Percentiles rank a stretch among this genome's conserved stretches.
Conservation (phyloP, 1,140 invertebrate species). For the Brachionus plicatilis region DNA sequence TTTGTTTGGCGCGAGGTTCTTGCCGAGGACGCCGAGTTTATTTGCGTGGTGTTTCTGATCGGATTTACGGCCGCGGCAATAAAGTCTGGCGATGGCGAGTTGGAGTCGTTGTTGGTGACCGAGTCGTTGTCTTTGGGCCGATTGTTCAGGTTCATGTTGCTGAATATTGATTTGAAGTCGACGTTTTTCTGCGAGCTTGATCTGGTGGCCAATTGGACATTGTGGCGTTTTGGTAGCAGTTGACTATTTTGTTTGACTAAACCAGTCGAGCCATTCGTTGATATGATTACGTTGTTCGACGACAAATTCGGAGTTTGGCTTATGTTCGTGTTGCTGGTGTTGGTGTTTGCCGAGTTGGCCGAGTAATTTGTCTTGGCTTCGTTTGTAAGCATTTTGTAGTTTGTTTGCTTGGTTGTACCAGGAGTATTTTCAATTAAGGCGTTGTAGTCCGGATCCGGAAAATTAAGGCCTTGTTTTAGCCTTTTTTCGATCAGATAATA, state of each 20-base stretch:
- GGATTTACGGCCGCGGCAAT: constrained; percentile 27
- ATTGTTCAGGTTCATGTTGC: neutral
- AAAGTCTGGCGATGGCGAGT: constrained; percentile 32
- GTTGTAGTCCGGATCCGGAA: constrained; percentile 32
- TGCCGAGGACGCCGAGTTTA: neutral
- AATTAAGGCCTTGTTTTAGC: constrained; percentile 13
- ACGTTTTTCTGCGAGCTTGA: constrained; percentile 39
- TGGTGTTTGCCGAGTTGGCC: neutral
- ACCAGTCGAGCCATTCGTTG: neutral
- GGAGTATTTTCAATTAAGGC: neutral
- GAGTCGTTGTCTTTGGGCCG: neutral
- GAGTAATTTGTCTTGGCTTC: neutral
- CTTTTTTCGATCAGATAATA: constrained; percentile 37
- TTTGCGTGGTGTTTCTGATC: constrained; percentile 2
- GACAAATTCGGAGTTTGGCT: constrained; percentile 20
- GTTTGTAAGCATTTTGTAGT: constrained; percentile 1
- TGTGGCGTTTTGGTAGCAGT: constrained; percentile 31
- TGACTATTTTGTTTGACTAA: constrained; percentile 34
- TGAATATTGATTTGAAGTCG: constrained; percentile 38
- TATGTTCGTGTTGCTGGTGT: constrained; percentile 23
- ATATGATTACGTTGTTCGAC: neutral
- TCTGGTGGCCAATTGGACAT: constrained; percentile 27
- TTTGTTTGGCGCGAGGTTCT: constrained; percentile 26
- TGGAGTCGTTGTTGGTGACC: neutral
- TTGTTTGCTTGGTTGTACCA: neutral